A percentile compares a stretch with the other conserved stretches of the same genome.
Conservation (phyloP, 1,140 invertebrate genomes). For the Ostrea denselamellosa region DNA sequence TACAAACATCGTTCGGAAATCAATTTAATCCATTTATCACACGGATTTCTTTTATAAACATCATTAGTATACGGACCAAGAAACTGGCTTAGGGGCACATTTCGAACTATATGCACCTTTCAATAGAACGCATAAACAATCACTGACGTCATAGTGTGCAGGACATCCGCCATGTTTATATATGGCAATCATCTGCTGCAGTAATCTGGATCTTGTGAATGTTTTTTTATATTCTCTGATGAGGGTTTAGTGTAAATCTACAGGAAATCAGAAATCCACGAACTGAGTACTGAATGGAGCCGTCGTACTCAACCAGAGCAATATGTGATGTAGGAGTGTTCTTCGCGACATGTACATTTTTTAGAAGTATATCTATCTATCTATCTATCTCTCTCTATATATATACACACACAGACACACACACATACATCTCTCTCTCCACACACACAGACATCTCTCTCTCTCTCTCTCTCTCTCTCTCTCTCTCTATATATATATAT, state of each 20-base stretch:
- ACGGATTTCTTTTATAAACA: neutral
- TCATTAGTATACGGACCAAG: neutral
- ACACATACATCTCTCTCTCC: too few relatives aligned
- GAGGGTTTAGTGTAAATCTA: neutral
- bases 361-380: neutral
- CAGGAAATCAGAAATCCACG: neutral
- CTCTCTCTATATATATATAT: too few relatives aligned
- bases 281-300: neutral
- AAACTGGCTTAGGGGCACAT: neutral
- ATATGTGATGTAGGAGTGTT: neutral
- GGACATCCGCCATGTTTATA: slow-evolving; percentile 12
- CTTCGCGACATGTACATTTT: neutral
- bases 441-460: too few relatives aligned
- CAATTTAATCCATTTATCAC: too few relatives aligned
- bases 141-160: neutral
- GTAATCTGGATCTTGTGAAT: neutral
- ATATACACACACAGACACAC: too few relatives aligned
- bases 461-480: too few relatives aligned
- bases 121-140: neutral
- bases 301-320: neutral
- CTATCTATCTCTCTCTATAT: too few relatives aligned
- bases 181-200: neutral
- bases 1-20: too few relatives aligned
- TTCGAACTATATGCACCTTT: neutral
- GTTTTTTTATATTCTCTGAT: neutral